phyloP scores from a whole-genome alignment of 2,797 vertebrate species.

The Mormyrops attenuatus region DNA sequence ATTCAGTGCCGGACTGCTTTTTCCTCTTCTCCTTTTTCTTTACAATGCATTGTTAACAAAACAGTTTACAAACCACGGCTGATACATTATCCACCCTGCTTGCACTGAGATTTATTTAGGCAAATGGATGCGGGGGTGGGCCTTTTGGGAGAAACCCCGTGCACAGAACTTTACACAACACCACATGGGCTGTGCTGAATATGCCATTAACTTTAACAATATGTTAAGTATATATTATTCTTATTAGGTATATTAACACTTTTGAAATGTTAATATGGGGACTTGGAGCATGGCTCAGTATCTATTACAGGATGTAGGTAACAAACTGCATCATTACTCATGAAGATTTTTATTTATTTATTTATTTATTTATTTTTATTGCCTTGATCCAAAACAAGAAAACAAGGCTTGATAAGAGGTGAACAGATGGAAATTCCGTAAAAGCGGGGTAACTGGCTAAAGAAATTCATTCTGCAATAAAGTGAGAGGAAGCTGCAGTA shows the following conservation, averaged over 20 bases:
- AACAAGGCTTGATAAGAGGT: not conserved
- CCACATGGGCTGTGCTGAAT: conserved; percentile 68
- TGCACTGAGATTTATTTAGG: conserved; percentile 68
- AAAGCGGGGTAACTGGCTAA: not conserved
- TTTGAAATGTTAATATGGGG: not conserved
- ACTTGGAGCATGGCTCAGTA: not conserved
- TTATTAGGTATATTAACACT: conserved; percentile 8
- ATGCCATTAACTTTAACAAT: conserved; percentile 59
- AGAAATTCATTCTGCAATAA: not conserved
- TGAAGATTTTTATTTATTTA: not conserved
- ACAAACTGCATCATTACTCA: not conserved
- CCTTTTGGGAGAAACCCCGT: conserved; percentile 29
- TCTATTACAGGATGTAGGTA: not conserved
- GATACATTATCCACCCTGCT: conserved; percentile 71
- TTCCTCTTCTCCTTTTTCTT: conserved; percentile 63
- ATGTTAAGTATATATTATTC: conserved; percentile 71
- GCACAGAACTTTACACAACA: conserved; percentile 60
- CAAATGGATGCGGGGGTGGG: conserved; percentile 65
- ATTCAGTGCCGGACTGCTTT: conserved; percentile 78
- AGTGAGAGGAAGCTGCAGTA: not conserved
- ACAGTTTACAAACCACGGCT: conserved; percentile 89
- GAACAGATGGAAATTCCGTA: not conserved
- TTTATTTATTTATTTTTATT: not conserved
- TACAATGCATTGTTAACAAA: conserved; percentile 94
- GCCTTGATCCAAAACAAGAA: not conserved